Conservation (phyloP, 2,888 invertebrate species). For the Capitulum mitella region DNA sequence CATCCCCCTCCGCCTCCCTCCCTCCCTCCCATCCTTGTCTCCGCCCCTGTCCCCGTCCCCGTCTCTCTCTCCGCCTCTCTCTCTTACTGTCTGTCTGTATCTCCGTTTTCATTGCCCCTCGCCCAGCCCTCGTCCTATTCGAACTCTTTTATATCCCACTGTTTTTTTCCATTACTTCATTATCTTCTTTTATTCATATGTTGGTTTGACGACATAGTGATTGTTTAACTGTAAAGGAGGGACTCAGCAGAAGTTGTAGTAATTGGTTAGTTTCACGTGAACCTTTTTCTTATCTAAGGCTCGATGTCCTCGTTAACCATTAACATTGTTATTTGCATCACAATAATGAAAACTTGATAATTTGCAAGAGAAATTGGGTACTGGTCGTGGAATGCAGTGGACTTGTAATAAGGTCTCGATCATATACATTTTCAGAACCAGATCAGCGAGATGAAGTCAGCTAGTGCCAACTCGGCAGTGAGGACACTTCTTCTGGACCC, state of each 20-base stretch:
- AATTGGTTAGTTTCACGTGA: no score
- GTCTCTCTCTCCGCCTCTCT: no score
- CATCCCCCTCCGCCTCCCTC: no score
- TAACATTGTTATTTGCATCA: background rate
- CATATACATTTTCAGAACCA: constrained; percentile 60
- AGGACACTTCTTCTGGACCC: constrained; percentile 85
- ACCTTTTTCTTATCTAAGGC: background rate
- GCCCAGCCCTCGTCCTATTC: no score
- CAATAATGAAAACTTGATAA: background rate
- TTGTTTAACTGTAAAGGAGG: no score
- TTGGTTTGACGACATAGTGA: no score
- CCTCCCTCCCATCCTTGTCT: no score
- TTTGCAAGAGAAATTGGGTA: background rate
- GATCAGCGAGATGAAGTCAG: constrained; percentile 84
- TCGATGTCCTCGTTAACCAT: background rate
- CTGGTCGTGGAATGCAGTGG: background rate
- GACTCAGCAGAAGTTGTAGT: no score
- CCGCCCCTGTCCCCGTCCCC: no score
- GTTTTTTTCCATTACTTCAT: background rate
- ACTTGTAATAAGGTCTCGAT: background rate
- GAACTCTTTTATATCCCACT: background rate
- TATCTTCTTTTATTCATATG: background rate
- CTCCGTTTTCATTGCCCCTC: no score
- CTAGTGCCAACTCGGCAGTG: constrained; percentile 66
- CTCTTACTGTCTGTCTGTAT: no score